Base-by-base conservation (phyloP, 1,140 invertebrate genomes). In the Brachionus plicatilis region DNA sequence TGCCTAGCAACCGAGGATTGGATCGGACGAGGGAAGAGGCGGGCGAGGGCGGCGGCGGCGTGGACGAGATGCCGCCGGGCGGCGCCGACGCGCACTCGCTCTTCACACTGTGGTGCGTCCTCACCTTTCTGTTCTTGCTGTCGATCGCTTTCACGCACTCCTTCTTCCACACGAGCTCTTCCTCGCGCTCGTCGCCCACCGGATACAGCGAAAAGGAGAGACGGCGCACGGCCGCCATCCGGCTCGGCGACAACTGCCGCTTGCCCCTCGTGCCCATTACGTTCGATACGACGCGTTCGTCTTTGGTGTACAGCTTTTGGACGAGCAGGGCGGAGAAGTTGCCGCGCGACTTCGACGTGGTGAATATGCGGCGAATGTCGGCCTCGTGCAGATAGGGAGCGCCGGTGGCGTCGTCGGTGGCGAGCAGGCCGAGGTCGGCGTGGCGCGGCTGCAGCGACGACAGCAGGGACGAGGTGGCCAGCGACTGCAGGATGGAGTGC, bases 231-330 rank as follows among this genome's bases (percentile, higher is more conserved):
- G 43, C 65, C 1, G 24, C 27, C 79, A 82, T 82, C 0, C 79
- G 50, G 43, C 14, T 53, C 9, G 79, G 79, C 7, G 79, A 82
- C 24, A 82, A 14, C 20, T 82, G 79, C 12, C 79, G 50, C 29
- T 82, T 82, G 27, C 79, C 79, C 60, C 79, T 60, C n/a, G 79
- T 82, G 11, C 79, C 79, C 79, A 82, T 82, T 45, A 82, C 79
- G n/a, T 82, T 82, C n/a, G 79, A 82, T 33, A 68, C 43, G 60
- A 82, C 43, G 0, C 79, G 50, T 68, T 82, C 79, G 33, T 82
- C 41, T 24, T 47, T 43, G 20, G 50, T 27, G 53, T 82, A 82
- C 33, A 82, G 17, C 43, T 82, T 43, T 82, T 82, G 79, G n/a
- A 82, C 79, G 0, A 82, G 33, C 4, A 82, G 33, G n/a, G 79